Evolutionary conservation across 2,797 vertebrate genomes (phyloP).

Genomic region (Trachops cirrhosus): DNA sequence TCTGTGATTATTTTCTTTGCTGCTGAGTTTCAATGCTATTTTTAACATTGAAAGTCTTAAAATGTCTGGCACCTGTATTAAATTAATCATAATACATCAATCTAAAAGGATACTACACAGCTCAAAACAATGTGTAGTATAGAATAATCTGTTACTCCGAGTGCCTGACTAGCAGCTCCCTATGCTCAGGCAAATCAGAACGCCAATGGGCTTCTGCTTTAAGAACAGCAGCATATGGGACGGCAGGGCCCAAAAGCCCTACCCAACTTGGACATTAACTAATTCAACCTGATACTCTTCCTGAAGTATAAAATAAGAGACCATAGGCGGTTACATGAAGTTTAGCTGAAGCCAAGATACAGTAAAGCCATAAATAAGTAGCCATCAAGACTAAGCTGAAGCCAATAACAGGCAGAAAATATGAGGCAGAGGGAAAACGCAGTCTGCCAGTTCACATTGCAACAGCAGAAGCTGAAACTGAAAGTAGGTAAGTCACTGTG

Average conservation of each 20-base stretch:
- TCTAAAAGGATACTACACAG: neutral
- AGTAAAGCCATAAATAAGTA: neutral
- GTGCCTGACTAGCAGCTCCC: neutral
- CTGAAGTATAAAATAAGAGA: constrained; percentile 4
- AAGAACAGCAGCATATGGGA: neutral
- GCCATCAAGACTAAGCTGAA: constrained; percentile 7
- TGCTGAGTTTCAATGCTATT: neutral
- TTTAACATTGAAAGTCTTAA: constrained; percentile 28
- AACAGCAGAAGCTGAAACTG: neutral
- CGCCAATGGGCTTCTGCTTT: neutral
- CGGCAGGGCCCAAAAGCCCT: neutral
- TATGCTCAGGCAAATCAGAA: neutral
- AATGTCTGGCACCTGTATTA: constrained; percentile 10
- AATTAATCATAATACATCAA: constrained; percentile 6
- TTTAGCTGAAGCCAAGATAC: neutral
- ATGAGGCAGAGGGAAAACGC: neutral
- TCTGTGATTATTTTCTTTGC: constrained; percentile 2
- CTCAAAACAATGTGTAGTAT: neutral
- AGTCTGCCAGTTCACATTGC: neutral
- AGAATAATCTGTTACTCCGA: neutral
- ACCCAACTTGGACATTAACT: neutral
- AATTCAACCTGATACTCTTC: neutral
- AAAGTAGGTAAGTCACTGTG: neutral
- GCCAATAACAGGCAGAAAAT: constrained; percentile 17
- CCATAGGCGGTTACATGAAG: neutral